Base-by-base conservation (phyloP, 1,140 invertebrate species). In the Lepidostoma basale region DNA sequence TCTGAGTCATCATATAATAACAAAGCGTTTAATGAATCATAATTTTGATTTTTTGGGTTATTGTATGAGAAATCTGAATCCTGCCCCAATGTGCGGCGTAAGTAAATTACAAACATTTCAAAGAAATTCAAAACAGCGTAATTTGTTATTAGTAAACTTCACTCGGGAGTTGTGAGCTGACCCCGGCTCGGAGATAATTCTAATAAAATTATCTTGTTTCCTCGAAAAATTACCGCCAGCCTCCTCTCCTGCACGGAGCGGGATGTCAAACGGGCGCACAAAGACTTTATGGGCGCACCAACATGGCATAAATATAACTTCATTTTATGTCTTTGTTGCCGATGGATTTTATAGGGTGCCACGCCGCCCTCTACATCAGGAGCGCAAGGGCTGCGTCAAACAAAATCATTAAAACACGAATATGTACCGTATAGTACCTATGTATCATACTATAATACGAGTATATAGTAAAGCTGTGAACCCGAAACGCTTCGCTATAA, bases 261-360 rank as follows among this genome's bases (percentile, higher is more conserved):
- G 62, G 30, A 60, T 42, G 54, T 58, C 62, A 64, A 69, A 65
- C 68, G 65, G 54, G 6, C 23, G 44, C 30, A 33, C 59, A 62
- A 59, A 59, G 62, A 60, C 26, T 59, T 65, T 69, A 69, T 52
- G 62, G 25, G n/a, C 49, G n/a, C 42, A 26, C 22, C 56, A 30
- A 65, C 62, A 42, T 44, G 68, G 30, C 62, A 69, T 69, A 64
- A 69, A 69, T 69, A 65, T 69, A 69, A 65, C 65, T 69, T 65
- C 52, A 65, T 69, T 69, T 69, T 60, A 69, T 40, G 62, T 65
- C 68, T 65, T 69, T 69, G 62, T 69, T 47, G 68, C 42, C 52
- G 36, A 65, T 64, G 62, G 36, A 18, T 60, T 69, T 69, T 69
- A 69, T 39, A 60, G 26, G 39, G 8, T 4, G 12, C 25, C 25